A percentile compares a stretch with the other conserved stretches of the same genome.
These are phyloP conservation scores for Drosophila prosaltans DNA, from an alignment of 1,140 invertebrate genomes.

Conservation along the genomic window DNA sequence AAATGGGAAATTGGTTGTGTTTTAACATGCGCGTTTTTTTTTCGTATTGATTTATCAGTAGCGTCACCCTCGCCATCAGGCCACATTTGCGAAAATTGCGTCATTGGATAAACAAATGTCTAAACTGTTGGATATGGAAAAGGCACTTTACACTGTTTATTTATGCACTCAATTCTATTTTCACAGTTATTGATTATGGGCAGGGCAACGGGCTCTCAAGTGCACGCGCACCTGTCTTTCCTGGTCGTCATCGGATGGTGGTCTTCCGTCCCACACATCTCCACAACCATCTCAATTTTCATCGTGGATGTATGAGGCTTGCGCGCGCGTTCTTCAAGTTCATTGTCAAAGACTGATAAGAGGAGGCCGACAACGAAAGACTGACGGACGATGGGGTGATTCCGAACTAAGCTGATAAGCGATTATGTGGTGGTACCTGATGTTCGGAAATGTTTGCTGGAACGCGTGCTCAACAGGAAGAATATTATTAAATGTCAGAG, in stretches of 20 bases:
- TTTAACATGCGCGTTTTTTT: not conserved
- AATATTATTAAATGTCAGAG: constrained; percentile 39
- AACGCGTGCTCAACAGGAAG: constrained; percentile 53
- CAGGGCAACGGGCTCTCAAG: constrained; percentile 11
- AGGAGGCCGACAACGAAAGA: not conserved
- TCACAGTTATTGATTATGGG: constrained; percentile 62
- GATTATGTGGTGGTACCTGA: constrained; percentile 43
- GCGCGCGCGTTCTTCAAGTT: constrained; percentile 53
- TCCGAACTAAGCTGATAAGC: constrained; percentile 29
- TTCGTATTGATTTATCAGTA: constrained; percentile 9
- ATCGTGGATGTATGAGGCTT: not conserved
- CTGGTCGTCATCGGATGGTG: not conserved
- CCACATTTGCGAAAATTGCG: constrained; percentile 58
- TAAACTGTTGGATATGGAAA: constrained; percentile 13
- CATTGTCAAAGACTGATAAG: constrained; percentile 62
- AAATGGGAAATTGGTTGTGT: not conserved
- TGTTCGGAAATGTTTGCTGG: constrained; percentile 47
- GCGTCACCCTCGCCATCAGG: constrained; percentile 33
- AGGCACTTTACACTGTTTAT: constrained; percentile 56
- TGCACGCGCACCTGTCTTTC: constrained; percentile 37
- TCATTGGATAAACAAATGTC: constrained; percentile 67
- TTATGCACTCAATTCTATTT: constrained; percentile 69
- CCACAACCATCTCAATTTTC: not conserved
- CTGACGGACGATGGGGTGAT: constrained; percentile 50
- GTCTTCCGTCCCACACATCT: not conserved